These are phyloP conservation scores for Drosophila gaucha DNA, from an alignment of 2,888 invertebrate species.

Conservation along the genomic window DNA sequence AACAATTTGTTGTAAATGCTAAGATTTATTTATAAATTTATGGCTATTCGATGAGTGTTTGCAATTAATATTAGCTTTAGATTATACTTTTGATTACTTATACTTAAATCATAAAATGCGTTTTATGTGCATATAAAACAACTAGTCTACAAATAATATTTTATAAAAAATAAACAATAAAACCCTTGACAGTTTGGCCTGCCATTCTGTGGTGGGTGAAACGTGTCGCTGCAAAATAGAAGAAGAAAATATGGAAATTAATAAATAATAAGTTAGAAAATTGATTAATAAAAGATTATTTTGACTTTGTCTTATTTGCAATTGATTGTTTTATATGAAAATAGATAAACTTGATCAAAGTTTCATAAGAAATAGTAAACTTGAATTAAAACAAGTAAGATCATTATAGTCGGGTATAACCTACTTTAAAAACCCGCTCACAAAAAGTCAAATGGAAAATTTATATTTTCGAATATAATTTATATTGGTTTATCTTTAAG, in stretches of 20 bases:
- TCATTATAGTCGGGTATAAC: no score
- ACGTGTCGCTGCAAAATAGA: conserved; percentile 54
- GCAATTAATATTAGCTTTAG: conserved; percentile 27
- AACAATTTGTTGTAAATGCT: conserved; percentile 25
- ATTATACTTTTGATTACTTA: conserved; percentile 9
- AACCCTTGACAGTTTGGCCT: conserved; percentile 78
- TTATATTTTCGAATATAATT: no score
- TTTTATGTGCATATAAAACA: conserved; percentile 50
- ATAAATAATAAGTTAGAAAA: neutral
- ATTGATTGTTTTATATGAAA: no score
- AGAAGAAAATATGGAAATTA: neutral
- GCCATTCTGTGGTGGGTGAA: conserved; percentile 79
- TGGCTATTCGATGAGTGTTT: conserved; percentile 40
- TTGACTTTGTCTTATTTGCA: no score
- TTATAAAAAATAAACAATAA: conserved; percentile 34
- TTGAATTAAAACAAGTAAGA: no score
- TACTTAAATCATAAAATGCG: conserved; percentile 33
- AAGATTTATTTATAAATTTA: conserved; percentile 15
- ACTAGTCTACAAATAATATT: conserved; percentile 31
- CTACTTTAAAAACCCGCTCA: no score
- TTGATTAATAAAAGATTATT: neutral
- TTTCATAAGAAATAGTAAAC: no score
- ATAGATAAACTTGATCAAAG: no score
- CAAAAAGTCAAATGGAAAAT: no score
- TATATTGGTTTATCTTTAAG: no score